These are phyloP conservation scores for Chaetodon trifasciatus DNA, from an alignment of 2,797 vertebrate genomes.

Conservation along the genomic window DNA sequence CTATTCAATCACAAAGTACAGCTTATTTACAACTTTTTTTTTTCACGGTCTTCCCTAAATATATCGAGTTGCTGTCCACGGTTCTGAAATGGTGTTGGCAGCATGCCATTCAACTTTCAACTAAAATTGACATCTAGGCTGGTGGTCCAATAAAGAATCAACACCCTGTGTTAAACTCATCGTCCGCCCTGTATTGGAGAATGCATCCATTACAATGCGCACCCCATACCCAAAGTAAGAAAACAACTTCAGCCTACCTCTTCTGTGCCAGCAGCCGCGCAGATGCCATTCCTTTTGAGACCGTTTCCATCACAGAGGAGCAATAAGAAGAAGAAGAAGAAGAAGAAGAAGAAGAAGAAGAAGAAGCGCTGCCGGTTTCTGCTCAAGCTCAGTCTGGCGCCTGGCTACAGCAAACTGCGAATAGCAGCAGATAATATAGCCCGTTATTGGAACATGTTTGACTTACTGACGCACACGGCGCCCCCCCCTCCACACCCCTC, in stretches of 20 bases:
- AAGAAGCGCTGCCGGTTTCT: constrained; percentile 48
- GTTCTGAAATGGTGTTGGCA: constrained; percentile 78
- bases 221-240: neutral
- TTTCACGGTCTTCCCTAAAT: neutral
- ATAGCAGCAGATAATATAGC: constrained; percentile 79
- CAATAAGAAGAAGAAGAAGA: constrained; percentile 10
- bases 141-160: neutral
- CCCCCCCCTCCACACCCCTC: constrained; percentile 8
- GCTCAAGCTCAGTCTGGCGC: constrained; percentile 63
- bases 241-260: constrained; percentile 70
- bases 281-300: constrained; percentile 45
- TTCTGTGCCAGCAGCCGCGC: constrained; percentile 38
- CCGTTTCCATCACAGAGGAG: constrained; percentile 52
- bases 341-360: constrained; percentile 23
- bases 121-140: neutral
- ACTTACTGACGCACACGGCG: constrained; percentile 77
- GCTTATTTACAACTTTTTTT: neutral
- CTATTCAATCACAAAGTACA: neutral
- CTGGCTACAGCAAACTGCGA: constrained; percentile 78
- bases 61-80: constrained; percentile 82
- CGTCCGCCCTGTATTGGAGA: neutral
- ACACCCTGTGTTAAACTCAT: neutral
- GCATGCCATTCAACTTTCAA: neutral
- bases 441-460: constrained; percentile 80
- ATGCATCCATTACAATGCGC: neutral